These are phyloP conservation scores for Synanthedon vespiformis DNA, from an alignment of 2,888 invertebrate species.

Conservation along the genomic window DNA sequence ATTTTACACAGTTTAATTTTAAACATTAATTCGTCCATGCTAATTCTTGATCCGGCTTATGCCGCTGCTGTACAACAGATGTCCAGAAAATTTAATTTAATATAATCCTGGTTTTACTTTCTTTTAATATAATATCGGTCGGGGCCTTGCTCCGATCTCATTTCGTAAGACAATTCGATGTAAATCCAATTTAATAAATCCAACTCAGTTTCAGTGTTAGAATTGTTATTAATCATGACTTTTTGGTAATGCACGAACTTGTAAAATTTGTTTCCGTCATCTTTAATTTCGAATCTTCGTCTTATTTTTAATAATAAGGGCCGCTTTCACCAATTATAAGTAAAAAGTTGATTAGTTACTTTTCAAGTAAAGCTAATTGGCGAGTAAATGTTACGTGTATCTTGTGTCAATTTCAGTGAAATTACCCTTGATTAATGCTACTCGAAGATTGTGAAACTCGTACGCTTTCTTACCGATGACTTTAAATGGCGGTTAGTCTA, in stretches of 20 bases:
- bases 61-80: constrained; percentile 48
- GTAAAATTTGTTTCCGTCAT: constrained; percentile 7
- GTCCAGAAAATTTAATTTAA: constrained; percentile 57
- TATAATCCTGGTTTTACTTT: constrained; percentile 44
- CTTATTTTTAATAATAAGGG: too few species aligned
- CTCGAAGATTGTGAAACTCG: too few species aligned
- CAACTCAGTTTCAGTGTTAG: constrained; percentile 2
- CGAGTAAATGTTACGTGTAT: too few species aligned
- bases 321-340: too few species aligned
- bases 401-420: too few species aligned
- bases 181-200: constrained; percentile 41
- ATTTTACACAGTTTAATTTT: background rate
- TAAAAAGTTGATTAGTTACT: too few species aligned
- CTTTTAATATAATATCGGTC: constrained; percentile 48
- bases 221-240: background rate
- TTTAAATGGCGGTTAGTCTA: too few species aligned
- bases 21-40: constrained; percentile 39
- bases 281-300: too few species aligned
- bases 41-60: constrained; percentile 36
- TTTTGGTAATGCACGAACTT: constrained; percentile 4
- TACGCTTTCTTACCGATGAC: too few species aligned
- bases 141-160: constrained; percentile 13
- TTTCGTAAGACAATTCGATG: constrained; percentile 35
- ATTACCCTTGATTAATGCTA: too few species aligned
- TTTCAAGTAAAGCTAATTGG: too few species aligned